Conservation (phyloP, 2,797 vertebrate species). For the Coregonus ussuriensis region DNA sequence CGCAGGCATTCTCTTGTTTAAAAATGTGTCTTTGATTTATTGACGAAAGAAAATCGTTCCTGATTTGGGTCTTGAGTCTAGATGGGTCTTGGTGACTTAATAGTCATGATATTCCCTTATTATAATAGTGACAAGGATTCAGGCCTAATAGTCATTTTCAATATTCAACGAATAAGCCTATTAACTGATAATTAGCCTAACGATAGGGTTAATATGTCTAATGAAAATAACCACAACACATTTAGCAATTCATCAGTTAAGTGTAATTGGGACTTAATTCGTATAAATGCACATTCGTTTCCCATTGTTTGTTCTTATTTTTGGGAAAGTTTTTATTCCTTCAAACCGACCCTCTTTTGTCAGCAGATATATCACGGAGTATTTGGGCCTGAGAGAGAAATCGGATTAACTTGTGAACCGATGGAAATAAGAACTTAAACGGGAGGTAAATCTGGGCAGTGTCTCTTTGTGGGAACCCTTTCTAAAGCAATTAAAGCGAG, state of each 20-base stretch:
- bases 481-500: constrained; percentile 96
- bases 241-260: too few relatives aligned
- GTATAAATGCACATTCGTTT: not conserved
- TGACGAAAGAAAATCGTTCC: not conserved
- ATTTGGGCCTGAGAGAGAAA: constrained; percentile 78
- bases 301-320: constrained; percentile 1
- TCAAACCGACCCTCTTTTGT: constrained; percentile 34
- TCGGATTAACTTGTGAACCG: constrained; percentile 96
- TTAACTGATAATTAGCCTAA: not conserved
- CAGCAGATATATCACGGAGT: constrained; percentile 39
- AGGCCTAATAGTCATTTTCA: not conserved
- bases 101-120: not conserved
- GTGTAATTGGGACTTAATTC: not conserved
- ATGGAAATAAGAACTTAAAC: constrained; percentile 94
- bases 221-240: too few relatives aligned
- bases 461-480: constrained; percentile 91
- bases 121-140: not conserved
- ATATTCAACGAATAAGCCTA: not conserved
- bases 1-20: not conserved
- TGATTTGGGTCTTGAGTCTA: not conserved
- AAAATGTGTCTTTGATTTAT: not conserved
- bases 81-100: not conserved
- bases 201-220: not conserved
- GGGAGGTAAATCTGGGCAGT: constrained; percentile 90
- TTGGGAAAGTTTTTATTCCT: constrained; percentile 28